Evolutionary conservation across 2,888 invertebrate genomes (phyloP).

Genomic region (Ormia ochracea): DNA sequence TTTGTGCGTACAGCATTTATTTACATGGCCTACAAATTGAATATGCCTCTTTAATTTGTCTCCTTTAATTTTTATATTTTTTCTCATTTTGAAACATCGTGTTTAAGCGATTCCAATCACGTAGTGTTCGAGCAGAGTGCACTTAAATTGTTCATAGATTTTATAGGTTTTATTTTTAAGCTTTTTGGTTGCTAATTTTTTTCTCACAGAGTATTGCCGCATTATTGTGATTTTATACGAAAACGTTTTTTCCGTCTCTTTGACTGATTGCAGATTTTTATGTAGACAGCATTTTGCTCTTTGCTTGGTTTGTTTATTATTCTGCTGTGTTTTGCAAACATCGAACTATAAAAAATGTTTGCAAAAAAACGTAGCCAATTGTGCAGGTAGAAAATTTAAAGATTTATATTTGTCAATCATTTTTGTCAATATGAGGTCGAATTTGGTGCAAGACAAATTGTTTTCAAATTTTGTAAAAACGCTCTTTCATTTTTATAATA

Average conservation of each 20-base stretch:
- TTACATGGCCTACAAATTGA: no score
- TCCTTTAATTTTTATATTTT: no score
- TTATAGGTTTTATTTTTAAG: constrained; percentile 42
- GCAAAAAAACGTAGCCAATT: neutral
- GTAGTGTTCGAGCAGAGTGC: constrained; percentile 62
- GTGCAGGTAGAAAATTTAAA: neutral
- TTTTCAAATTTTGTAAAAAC: no score
- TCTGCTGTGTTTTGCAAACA: constrained; percentile 60
- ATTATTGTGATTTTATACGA: constrained; percentile 18
- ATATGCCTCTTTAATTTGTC: no score
- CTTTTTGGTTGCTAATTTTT: constrained; percentile 28
- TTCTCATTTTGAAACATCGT: no score
- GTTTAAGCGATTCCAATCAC: constrained; percentile 64
- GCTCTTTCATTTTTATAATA: no score
- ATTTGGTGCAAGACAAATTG: no score
- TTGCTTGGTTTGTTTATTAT: constrained; percentile 60
- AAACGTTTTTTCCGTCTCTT: constrained; percentile 1
- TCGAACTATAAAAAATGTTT: constrained; percentile 45
- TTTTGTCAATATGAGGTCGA: no score
- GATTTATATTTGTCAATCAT: no score
- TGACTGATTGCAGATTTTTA: constrained; percentile 58
- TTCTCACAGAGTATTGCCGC: constrained; percentile 1
- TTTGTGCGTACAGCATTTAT: no score
- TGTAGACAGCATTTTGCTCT: constrained; percentile 63
- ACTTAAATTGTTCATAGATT: constrained; percentile 62